phyloP scores from a whole-genome alignment of 2,888 invertebrate genomes.

The Spodoptera littoralis region DNA sequence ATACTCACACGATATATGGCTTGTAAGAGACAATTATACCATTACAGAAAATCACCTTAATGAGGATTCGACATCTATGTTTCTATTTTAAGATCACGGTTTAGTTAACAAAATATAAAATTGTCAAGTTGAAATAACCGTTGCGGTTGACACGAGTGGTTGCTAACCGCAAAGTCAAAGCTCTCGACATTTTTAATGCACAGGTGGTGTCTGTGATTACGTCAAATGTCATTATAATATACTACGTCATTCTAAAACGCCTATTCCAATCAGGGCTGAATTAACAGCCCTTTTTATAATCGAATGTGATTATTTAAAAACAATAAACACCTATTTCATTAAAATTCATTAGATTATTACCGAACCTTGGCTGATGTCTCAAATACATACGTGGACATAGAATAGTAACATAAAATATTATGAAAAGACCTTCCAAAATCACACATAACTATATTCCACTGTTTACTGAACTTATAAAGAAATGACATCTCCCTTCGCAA shows the following conservation, averaged over 20 bases:
- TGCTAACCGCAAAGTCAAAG: not conserved
- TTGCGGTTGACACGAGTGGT: slow-evolving; percentile 11
- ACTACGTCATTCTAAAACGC: too few species aligned
- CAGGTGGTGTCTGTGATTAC: slow-evolving; percentile 3
- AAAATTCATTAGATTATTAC: too few species aligned
- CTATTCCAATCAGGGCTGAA: too few species aligned
- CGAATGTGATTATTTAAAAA: too few species aligned
- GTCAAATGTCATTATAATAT: not conserved
- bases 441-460: too few species aligned
- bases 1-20: slow-evolving; percentile 2
- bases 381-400: too few species aligned
- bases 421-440: too few species aligned
- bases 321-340: too few species aligned
- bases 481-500: too few species aligned
- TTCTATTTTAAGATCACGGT: not conserved
- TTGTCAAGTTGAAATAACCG: slow-evolving; percentile 18
- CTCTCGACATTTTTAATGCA: not conserved
- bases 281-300: too few species aligned
- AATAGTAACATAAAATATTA: too few species aligned
- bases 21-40: slow-evolving; percentile 12
- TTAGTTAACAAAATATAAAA: not conserved
- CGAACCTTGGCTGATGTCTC: not conserved
- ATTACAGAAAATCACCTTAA: slow-evolving; percentile 5
- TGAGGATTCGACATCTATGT: slow-evolving; percentile 3
- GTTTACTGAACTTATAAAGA: too few species aligned